Evolutionary conservation across 1,140 invertebrate species (phyloP).

Genomic region (Scaptomyza graminum): DNA sequence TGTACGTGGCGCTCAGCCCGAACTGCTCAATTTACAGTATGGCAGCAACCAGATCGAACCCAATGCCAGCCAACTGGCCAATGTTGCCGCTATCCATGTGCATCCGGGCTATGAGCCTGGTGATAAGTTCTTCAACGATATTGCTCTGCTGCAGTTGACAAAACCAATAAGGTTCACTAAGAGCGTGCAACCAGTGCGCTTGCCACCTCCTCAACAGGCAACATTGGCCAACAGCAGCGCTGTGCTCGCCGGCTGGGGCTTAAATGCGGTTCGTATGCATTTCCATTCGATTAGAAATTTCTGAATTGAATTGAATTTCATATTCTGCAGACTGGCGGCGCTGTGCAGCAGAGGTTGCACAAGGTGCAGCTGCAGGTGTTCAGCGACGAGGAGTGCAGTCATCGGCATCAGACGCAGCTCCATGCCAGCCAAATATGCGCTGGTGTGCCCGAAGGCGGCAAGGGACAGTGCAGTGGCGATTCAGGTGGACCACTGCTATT

Average conservation of each 20-base stretch:
- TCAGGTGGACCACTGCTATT: constrained; percentile 84
- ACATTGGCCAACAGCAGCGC: constrained; percentile 45
- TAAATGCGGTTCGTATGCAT: constrained; percentile 57
- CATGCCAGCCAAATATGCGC: constrained; percentile 81
- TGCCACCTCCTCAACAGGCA: constrained; percentile 51
- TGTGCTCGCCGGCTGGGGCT: constrained; percentile 74
- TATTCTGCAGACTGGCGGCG: constrained; percentile 73
- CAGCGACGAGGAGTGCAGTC: constrained; percentile 74
- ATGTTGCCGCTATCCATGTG: constrained; percentile 54
- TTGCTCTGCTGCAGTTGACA: constrained; percentile 58
- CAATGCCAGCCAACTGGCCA: constrained; percentile 55
- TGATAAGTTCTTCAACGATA: constrained; percentile 70
- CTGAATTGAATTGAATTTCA: background rate
- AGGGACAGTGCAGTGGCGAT: constrained; percentile 84
- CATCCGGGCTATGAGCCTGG: constrained; percentile 72
- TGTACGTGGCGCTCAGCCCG: constrained; percentile 37
- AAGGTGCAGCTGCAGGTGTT: constrained; percentile 80
- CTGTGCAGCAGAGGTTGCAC: constrained; percentile 71
- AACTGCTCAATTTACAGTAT: constrained; percentile 62
- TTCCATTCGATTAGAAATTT: no score
- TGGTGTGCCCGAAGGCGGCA: constrained; percentile 80
- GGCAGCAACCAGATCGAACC: constrained; percentile 54
- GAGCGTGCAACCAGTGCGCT: constrained; percentile 56
- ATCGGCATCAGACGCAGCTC: constrained; percentile 58
- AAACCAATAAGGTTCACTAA: constrained; percentile 25